Percentiles rank a stretch among this genome's conserved stretches.
phyloP scores from a whole-genome alignment of 1,140 invertebrate species.

The Ceratosolen solmsi region DNA sequence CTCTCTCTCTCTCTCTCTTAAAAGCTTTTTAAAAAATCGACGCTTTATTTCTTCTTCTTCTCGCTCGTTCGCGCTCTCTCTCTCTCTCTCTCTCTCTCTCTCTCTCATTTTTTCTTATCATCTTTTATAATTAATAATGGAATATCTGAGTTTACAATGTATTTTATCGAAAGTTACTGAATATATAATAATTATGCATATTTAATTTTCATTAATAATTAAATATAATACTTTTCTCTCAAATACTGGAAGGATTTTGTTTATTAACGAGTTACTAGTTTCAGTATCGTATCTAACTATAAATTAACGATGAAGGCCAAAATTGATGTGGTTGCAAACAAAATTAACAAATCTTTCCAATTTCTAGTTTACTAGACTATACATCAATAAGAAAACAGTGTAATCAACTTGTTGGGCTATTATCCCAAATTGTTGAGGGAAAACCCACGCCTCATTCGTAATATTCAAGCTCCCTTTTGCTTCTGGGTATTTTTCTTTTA shows the following conservation, averaged over 20 bases:
- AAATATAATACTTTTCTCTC: background rate
- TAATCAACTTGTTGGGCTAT: background rate
- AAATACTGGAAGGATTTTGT: background rate
- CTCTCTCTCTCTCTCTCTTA: too few relatives aligned
- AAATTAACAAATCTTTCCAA: background rate
- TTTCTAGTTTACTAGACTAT: background rate
- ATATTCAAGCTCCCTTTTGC: background rate
- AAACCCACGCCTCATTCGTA: background rate
- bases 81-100: too few relatives aligned
- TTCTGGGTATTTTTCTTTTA: background rate
- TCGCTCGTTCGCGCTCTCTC: too few relatives aligned
- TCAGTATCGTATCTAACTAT: background rate
- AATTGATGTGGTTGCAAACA: background rate
- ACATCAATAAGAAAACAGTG: conserved; percentile 7
- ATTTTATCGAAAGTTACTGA: background rate
- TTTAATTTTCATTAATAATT: background rate
- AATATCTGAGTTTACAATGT: too few relatives aligned
- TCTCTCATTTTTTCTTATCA: too few relatives aligned
- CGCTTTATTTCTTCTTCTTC: too few relatives aligned
- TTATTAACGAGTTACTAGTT: background rate
- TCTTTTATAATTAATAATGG: too few relatives aligned
- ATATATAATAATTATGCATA: background rate
- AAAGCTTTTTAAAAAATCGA: too few relatives aligned
- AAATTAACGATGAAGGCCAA: background rate
- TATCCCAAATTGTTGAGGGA: too few relatives aligned